Evolutionary conservation across 2,888 invertebrate genomes (phyloP).

Genomic region (Coleophora deauratella): DNA sequence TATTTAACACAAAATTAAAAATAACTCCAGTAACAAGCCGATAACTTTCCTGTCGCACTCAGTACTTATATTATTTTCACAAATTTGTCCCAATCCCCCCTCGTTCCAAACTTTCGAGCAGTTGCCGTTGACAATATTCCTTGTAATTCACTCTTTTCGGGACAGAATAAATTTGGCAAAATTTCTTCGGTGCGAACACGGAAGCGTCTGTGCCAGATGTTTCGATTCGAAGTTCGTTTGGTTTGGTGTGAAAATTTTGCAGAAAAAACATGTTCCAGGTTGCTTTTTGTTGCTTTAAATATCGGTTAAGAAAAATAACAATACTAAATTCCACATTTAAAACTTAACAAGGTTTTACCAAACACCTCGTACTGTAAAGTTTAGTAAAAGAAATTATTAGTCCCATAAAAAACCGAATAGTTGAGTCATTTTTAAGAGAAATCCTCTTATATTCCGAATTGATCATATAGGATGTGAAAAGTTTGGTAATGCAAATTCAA

Average conservation of each 20-base stretch:
- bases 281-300: too few relatives aligned
- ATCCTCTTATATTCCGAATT: too few relatives aligned
- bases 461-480: too few relatives aligned
- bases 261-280: not conserved
- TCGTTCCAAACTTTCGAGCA: slow-evolving; percentile 29
- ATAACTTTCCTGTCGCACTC: slow-evolving; percentile 6
- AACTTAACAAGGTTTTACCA: too few relatives aligned
- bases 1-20: not conserved
- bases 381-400: too few relatives aligned
- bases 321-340: too few relatives aligned
- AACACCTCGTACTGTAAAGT: too few relatives aligned
- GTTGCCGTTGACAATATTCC: slow-evolving; percentile 56
- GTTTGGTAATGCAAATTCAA: too few relatives aligned
- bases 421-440: too few relatives aligned
- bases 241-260: slow-evolving; percentile 14
- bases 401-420: too few relatives aligned
- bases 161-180: slow-evolving; percentile 55
- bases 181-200: slow-evolving; percentile 24
- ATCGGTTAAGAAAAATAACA: too few relatives aligned
- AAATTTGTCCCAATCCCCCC: slow-evolving; percentile 25
- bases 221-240: slow-evolving; percentile 31
- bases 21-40: slow-evolving; percentile 6
- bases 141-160: slow-evolving; percentile 60
- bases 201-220: slow-evolving; percentile 49
- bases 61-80: slow-evolving; percentile 6